phyloP scores from a whole-genome alignment of 2,888 invertebrate genomes.

The Fabriciana adippe region DNA sequence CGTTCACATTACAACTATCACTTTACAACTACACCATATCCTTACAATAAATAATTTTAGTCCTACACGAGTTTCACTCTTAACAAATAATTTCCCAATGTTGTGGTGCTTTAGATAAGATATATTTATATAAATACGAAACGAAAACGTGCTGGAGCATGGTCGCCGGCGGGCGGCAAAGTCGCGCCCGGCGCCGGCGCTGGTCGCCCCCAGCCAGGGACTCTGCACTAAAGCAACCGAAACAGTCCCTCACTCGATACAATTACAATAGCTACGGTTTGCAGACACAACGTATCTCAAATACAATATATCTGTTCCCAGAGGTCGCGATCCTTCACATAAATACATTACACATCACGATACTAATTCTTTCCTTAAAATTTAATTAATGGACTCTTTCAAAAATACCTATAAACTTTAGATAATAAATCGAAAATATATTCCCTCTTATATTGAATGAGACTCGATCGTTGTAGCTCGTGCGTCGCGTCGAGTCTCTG shows the following conservation, averaged over 20 bases:
- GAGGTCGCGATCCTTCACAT: not conserved
- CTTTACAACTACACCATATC: not conserved
- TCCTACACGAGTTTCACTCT: conserved; percentile 8
- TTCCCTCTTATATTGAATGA: not conserved
- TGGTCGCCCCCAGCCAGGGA: not conserved
- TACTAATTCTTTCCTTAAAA: conserved; percentile 7
- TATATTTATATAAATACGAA: no score
- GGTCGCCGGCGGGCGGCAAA: no score
- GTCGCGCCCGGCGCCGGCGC: no score
- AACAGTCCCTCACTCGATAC: not conserved
- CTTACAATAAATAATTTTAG: not conserved
- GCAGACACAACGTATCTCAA: conserved; percentile 1
- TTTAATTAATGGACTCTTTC: conserved; percentile 9
- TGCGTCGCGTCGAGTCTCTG: not conserved
- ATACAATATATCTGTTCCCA: conserved; percentile 6
- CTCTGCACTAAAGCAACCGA: not conserved
- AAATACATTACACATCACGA: not conserved
- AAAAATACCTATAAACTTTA: conserved; percentile 14
- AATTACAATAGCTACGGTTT: not conserved
- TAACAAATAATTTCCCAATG: not conserved
- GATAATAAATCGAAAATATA: conserved; percentile 12
- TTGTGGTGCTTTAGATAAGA: no score
- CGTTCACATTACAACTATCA: no score
- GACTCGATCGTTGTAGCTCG: not conserved
- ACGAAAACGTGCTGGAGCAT: no score